Evolutionary conservation across 2,888 invertebrate species (phyloP), one percentile per base, ranked within the genome.

Genomic region (Megaustenia siamemsis): DNA sequence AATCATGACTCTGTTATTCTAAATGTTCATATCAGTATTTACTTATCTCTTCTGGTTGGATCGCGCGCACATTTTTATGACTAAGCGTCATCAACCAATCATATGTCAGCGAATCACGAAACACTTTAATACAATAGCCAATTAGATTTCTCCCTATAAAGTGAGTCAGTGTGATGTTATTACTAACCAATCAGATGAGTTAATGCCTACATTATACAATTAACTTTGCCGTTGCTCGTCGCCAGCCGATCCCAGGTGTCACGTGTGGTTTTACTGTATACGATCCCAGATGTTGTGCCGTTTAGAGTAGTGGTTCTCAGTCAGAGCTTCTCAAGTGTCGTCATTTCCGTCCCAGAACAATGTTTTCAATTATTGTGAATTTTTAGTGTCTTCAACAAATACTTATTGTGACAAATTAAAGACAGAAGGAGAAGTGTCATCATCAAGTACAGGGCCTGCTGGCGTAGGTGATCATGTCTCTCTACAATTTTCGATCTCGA

Each of bases 141-240:
- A 1, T 60, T 8, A 18, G 6, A n/a, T 15, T 4, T 2, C 73
- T 45, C 21, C 28, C 0, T 49, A 1, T 12, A 32, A 4, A 73
- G 24, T 49, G 45, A 49, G 45, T 73, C 73, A 77, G 35, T 6
- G 21, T 77, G 38, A 15, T 43, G 18, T 73, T 73, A 49, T 73
- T 73, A 77, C 40, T 45, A 77, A 40, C 56, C 77, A 77, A 60
- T 56, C 38, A 56, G 56, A 77, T 35, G 56, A 38, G 56, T 77
- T 35, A 77, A 60, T 77, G 56, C 18, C 56, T n/a, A 18, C 32
- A 60, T 77, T 77, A 60, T 77, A n/a, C 56, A 77, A 77, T 77
- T 77, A 77, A 24, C 38, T 21, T 56, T n/a, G 32, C 24, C n/a
- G 56, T n/a, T 56, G 24, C 3, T 77, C 12, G 15, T 71, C 71